Percentiles rank a stretch among this genome's conserved stretches.
These are phyloP conservation scores for Esperia sulphurella DNA, from an alignment of 2,888 invertebrate species.

Conservation along the genomic window DNA sequence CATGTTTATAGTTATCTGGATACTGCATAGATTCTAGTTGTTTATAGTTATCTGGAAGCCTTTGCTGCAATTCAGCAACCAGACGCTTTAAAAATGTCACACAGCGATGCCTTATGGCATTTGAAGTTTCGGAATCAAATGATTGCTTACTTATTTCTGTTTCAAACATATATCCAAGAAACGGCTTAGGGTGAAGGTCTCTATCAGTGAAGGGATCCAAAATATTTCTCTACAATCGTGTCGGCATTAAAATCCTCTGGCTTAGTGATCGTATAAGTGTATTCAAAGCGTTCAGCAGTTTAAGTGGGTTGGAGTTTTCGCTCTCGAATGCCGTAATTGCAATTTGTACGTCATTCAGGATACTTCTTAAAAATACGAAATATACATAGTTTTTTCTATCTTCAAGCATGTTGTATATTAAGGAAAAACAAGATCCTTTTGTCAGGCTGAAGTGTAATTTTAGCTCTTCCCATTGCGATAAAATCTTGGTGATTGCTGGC, in stretches of 20 bases:
- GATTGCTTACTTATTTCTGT: conserved; percentile 5
- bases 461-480: conserved; percentile 28
- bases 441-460: conserved; percentile 21
- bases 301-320: conserved; percentile 10
- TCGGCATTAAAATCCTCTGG: conserved; percentile 18
- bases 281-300: conserved; percentile 13
- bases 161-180: conserved; percentile 20
- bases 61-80: conserved; percentile 15
- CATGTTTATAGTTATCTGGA: too few species aligned
- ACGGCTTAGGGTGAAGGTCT: conserved; percentile 15
- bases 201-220: conserved; percentile 16
- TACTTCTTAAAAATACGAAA: conserved; percentile 8
- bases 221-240: too few species aligned
- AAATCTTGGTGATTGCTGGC: conserved; percentile 19
- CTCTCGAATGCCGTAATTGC: conserved; percentile 12
- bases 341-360: conserved; percentile 17
- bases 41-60: conserved; percentile 15
- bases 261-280: conserved; percentile 19
- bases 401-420: conserved; percentile 6
- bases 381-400: conserved; percentile 8
- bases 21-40: too few species aligned
- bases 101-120: conserved; percentile 12
- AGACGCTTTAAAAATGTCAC: conserved; percentile 16
- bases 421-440: conserved; percentile 13
- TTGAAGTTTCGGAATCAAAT: conserved; percentile 3